A percentile compares a stretch with the other conserved stretches of the same genome.
Evolutionary conservation across 2,797 vertebrate genomes (phyloP).

Genomic region (Chloroceryle inda): DNA sequence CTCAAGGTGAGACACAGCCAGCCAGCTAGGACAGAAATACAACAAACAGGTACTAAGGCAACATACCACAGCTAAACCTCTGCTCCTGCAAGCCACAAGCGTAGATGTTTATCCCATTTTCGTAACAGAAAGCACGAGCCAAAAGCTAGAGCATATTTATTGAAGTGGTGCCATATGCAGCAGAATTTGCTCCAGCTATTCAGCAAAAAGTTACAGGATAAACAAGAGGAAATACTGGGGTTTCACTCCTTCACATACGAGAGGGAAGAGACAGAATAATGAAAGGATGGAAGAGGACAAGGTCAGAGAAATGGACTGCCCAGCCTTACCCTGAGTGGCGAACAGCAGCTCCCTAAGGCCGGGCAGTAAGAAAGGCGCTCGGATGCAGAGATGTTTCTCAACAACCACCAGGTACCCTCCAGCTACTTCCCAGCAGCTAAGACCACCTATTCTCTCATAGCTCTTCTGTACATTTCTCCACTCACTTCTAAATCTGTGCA

Average conservation of each 20-base stretch:
- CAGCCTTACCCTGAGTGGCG: background rate
- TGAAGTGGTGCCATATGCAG: background rate
- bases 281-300: background rate
- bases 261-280: background rate
- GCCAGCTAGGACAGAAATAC: background rate
- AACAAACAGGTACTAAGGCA: background rate
- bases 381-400: background rate
- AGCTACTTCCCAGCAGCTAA: rapidly evolving
- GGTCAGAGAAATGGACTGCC: background rate
- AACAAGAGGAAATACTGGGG: background rate
- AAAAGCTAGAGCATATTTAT: background rate
- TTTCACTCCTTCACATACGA: background rate
- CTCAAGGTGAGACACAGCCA: background rate
- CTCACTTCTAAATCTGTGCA: background rate
- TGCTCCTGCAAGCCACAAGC: background rate
- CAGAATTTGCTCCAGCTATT: background rate
- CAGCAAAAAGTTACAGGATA: background rate
- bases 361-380: background rate
- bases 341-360: background rate
- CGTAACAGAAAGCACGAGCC: background rate
- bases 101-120: background rate
- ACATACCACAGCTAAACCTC: background rate
- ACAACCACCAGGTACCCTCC: background rate
- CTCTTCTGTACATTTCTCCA: background rate
- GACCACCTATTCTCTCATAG: background rate